Conservation (phyloP, 2,888 invertebrate genomes). For the Leptopilina drosophilae region DNA sequence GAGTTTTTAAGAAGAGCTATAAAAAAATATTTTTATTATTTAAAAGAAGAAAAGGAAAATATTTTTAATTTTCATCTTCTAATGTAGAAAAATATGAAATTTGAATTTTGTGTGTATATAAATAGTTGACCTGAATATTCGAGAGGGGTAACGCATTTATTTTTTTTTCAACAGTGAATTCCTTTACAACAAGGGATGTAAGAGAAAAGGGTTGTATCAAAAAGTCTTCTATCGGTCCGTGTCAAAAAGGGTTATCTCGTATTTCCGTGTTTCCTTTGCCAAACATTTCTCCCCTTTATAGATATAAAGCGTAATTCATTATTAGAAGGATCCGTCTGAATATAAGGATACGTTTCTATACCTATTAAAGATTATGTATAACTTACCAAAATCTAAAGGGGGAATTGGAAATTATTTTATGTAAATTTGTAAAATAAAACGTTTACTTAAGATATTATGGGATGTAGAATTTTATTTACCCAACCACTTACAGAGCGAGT, state of each 20-base stretch:
- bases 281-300: slow-evolving; percentile 25
- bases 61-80: too few species aligned
- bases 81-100: not conserved
- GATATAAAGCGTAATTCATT: slow-evolving; percentile 44
- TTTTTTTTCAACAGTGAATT: not conserved
- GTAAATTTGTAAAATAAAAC: slow-evolving; percentile 13
- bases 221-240: slow-evolving; percentile 45
- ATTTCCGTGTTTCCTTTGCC: slow-evolving; percentile 55
- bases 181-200: slow-evolving; percentile 38
- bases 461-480: slow-evolving; percentile 2
- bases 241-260: slow-evolving; percentile 61
- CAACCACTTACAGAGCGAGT: not conserved
- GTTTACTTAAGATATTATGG: not conserved
- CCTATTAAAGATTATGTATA: not conserved
- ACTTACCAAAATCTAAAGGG: not conserved
- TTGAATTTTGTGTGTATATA: slow-evolving; percentile 3
- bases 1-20: too few species aligned
- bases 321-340: slow-evolving; percentile 51
- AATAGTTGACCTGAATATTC: not conserved
- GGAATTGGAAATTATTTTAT: slow-evolving; percentile 6
- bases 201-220: slow-evolving; percentile 57
- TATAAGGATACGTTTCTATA: slow-evolving; percentile 45
- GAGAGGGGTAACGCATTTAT: not conserved
- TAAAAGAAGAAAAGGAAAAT: too few species aligned
- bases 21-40: too few species aligned